Evolutionary conservation across 2,888 invertebrate genomes (phyloP).

Genomic region (Zonitis immaculata): DNA sequence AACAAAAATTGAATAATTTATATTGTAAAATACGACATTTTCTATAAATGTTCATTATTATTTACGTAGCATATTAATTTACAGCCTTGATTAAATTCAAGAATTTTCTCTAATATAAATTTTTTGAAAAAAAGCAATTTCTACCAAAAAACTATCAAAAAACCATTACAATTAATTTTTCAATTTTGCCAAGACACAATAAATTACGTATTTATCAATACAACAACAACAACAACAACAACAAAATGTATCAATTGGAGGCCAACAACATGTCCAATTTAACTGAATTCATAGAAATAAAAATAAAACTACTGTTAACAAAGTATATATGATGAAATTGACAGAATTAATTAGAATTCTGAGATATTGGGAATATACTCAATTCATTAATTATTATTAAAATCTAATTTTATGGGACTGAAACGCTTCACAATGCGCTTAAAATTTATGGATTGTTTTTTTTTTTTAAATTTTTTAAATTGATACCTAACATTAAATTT

Average conservation of each 20-base stretch:
- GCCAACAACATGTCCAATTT: conserved; percentile 4
- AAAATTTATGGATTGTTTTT: no score
- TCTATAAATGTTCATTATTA: not conserved
- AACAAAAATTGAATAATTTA: conserved; percentile 1
- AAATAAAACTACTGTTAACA: no score
- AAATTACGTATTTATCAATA: not conserved
- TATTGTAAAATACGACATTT: not conserved
- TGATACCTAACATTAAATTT: no score
- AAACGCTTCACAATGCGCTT: no score
- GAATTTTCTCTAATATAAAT: not conserved
- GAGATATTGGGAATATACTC: no score
- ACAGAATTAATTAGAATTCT: no score
- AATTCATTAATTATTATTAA: no score
- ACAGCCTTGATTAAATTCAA: conserved; percentile 1
- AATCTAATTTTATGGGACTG: no score
- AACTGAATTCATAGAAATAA: conserved; percentile 4
- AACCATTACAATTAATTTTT: not conserved
- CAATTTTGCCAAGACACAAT: no score
- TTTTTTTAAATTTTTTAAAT: no score
- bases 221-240: no score
- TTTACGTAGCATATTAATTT: conserved; percentile 1
- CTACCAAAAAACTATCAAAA: not conserved
- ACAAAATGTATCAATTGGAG: not conserved
- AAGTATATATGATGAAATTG: no score
- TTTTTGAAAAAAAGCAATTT: not conserved